These are phyloP conservation scores for Cheilosia vulpina DNA, from an alignment of 2,888 invertebrate species.

Conservation along the genomic window DNA sequence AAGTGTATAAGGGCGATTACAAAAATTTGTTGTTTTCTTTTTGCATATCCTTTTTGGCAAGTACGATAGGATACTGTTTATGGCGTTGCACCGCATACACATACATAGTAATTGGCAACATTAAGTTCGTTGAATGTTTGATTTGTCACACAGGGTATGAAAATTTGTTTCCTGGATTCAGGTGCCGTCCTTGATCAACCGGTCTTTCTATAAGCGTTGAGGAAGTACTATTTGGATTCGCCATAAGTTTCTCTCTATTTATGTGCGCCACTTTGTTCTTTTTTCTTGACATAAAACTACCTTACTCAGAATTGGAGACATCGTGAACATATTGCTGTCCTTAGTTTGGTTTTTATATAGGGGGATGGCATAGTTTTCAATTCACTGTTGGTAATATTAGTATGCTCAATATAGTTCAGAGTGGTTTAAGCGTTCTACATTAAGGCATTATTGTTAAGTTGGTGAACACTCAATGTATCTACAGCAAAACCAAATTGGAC, in stretches of 20 bases:
- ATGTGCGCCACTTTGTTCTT: neutral
- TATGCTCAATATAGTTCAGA: neutral
- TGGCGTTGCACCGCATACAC: neutral
- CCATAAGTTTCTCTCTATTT: neutral
- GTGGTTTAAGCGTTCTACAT: no score
- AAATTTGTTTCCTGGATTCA: conserved; percentile 26
- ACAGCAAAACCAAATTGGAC: no score
- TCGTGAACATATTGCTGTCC: neutral
- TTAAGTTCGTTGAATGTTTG: conserved; percentile 37
- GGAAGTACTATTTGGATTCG: neutral
- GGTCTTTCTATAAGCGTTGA: neutral
- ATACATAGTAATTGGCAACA: conserved; percentile 45
- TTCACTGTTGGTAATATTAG: neutral
- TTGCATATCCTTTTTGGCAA: conserved; percentile 14
- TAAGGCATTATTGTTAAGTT: no score
- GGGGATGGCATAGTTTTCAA: neutral
- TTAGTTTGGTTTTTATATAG: neutral
- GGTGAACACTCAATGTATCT: no score
- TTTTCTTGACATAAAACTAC: neutral
- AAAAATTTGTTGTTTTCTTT: conserved; percentile 42
- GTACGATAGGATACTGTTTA: conserved; percentile 10
- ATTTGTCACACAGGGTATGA: conserved; percentile 27
- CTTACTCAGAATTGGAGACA: neutral
- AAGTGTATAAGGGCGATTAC: conserved; percentile 32
- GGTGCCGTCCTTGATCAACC: conserved; percentile 8